Base-by-base conservation (phyloP, 37 sponge, comb jelly and placozoan species). In the Tethya wilhelma region DNA sequence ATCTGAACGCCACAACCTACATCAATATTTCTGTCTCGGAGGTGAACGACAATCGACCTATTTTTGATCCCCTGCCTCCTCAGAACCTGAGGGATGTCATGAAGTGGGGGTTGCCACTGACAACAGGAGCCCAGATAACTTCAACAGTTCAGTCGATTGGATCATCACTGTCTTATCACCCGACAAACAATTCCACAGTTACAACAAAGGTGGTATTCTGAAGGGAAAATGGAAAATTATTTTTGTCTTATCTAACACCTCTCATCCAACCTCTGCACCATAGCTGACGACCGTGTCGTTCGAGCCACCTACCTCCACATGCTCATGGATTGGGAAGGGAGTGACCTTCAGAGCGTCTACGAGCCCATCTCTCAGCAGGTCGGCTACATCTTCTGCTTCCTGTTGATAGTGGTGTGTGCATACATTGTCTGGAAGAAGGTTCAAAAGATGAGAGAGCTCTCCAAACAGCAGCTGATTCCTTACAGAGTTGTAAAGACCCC, bases 71-170 rank as follows among this genome's bases (percentile, higher is more conserved):
- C 0, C 25, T 44, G 0, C 66, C 81, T 3, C 33, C 62, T n/a
- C n/a, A n/a, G n/a, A n/a, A n/a, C n/a, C n/a, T n/a, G n/a, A n/a
- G n/a, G n/a, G n/a, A n/a, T n/a, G n/a, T n/a, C n/a, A n/a, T n/a
- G n/a, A n/a, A n/a, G n/a, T n/a, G n/a, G 90, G 91, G 28, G 75
- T 80, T 33, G 96, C 93, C 46, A 65, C 63, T 7, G 96, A 95
- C 73, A 74, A 75, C 26, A 93, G 96, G 1, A 32, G 20, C 5
- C 90, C 87, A 23, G 80, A 71, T 69, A 45, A 75, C 3, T 59
- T 42, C 38, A 39, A 59, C n/a, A 46, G 45, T 5, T 44, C 83
- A 36, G 90, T 67, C 29, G 38, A 36, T 14, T 80, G 89, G 23
- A 89, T 65, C 4, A 79, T 96, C 12, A 57, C 59, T 19, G 82